Percentiles rank a stretch among this genome's conserved stretches.
Conservation (phyloP, 2,888 invertebrate species). For the Mythimna pallens region DNA sequence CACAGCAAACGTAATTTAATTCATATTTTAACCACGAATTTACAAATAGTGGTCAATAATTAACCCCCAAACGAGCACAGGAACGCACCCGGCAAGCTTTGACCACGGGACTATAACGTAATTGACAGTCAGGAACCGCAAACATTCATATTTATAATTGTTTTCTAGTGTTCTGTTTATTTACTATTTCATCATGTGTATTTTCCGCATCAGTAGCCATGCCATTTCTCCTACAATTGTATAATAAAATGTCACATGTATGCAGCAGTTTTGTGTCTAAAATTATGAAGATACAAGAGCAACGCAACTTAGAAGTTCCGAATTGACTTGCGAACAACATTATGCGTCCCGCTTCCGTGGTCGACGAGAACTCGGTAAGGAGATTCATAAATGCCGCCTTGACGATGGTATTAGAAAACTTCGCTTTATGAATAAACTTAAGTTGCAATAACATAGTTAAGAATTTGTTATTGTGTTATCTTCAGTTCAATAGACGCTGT, state of each 20-base stretch:
- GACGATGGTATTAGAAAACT: constrained; percentile 44
- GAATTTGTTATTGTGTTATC: constrained; percentile 13
- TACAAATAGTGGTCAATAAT: constrained; percentile 29
- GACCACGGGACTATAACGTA: constrained; percentile 45
- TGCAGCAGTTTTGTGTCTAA: neutral
- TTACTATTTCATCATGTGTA: constrained; percentile 20
- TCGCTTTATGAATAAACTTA: constrained; percentile 41
- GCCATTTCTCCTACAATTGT: neutral
- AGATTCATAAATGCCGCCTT: constrained; percentile 36
- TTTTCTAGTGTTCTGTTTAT: constrained; percentile 33
- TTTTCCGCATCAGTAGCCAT: constrained; percentile 13
- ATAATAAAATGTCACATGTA: neutral
- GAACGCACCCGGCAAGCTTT: constrained; percentile 40
- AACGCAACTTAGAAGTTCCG: constrained; percentile 22
- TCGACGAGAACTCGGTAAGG: constrained; percentile 26
- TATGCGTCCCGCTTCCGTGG: constrained; percentile 20
- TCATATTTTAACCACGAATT: neutral
- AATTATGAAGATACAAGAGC: constrained; percentile 9
- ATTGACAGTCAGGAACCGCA: constrained; percentile 42
- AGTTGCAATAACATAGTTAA: constrained; percentile 17
- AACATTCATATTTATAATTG: constrained; percentile 24
- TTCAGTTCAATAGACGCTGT: constrained; percentile 32
- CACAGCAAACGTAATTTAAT: neutral
- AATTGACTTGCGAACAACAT: constrained; percentile 28
- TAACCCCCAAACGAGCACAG: constrained; percentile 16